Percentiles rank a stretch among this genome's conserved stretches.
Conservation (phyloP, 2,113 vertebrate species). For the Panthera tigris region DNA sequence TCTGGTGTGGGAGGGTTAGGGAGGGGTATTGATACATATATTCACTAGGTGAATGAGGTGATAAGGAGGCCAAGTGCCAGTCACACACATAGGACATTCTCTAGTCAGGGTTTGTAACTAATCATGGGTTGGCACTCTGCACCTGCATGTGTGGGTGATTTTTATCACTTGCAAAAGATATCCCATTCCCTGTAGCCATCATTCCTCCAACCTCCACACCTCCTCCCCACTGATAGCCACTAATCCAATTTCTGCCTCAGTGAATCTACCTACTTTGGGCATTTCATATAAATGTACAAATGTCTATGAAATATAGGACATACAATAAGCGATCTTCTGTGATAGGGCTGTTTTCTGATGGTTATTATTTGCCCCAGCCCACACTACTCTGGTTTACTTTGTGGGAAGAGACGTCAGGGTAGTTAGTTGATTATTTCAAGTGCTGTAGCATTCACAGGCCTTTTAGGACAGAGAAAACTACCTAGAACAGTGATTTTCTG, state of each 20-base stretch:
- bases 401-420: background rate
- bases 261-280: background rate
- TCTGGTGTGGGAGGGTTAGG: background rate
- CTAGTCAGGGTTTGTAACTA: background rate
- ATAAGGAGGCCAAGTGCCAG: background rate
- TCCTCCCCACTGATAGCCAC: background rate
- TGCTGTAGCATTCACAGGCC: background rate
- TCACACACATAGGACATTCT: background rate
- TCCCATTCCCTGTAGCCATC: background rate
- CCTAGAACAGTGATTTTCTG: background rate
- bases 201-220: background rate
- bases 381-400: background rate
- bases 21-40: fast-evolving
- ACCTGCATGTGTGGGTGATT: background rate
- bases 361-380: background rate
- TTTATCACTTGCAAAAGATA: background rate
- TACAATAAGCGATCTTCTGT: background rate
- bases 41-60: background rate
- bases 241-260: background rate
- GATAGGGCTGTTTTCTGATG: background rate
- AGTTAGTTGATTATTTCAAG: background rate
- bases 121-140: background rate
- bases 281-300: background rate
- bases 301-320: background rate
- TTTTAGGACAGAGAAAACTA: background rate